These are phyloP conservation scores for Numida meleagris DNA, from an alignment of 2,113 vertebrate species.

Conservation along the genomic window DNA sequence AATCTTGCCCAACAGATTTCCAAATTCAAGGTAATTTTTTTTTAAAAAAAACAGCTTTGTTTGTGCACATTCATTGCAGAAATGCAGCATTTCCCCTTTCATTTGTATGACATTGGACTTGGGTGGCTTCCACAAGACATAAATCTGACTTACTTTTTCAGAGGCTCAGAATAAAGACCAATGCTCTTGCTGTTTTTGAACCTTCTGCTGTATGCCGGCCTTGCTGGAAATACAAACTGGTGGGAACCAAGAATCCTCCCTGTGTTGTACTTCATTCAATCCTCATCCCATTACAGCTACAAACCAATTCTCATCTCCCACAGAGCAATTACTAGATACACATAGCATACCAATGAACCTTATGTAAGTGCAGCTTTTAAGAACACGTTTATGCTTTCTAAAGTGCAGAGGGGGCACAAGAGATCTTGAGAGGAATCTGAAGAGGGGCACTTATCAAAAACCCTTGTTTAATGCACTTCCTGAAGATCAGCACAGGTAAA, in stretches of 20 bases:
- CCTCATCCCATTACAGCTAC: not conserved
- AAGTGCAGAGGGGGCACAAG: not conserved
- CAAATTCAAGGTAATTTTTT: not conserved
- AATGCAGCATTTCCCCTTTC: not conserved
- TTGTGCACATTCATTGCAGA: not conserved
- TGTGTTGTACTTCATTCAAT: fast-evolving
- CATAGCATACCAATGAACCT: not conserved
- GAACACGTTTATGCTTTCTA: not conserved
- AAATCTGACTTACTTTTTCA: not conserved
- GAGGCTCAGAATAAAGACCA: not conserved
- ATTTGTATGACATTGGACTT: not conserved
- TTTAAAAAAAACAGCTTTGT: not conserved
- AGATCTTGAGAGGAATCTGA: not conserved
- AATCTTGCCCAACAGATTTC: not conserved
- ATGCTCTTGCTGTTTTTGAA: not conserved
- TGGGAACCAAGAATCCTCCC: not conserved
- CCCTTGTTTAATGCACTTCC: not conserved
- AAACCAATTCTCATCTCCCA: not conserved
- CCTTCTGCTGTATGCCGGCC: not conserved
- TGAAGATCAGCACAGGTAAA: not conserved
- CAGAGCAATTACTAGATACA: not conserved
- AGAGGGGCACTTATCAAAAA: fast-evolving
- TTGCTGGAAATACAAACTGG: not conserved
- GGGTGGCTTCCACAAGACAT: not conserved
- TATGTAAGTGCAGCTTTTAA: not conserved